Conservation (phyloP, 2,113 vertebrate genomes). For the Caranx melampygus region DNA sequence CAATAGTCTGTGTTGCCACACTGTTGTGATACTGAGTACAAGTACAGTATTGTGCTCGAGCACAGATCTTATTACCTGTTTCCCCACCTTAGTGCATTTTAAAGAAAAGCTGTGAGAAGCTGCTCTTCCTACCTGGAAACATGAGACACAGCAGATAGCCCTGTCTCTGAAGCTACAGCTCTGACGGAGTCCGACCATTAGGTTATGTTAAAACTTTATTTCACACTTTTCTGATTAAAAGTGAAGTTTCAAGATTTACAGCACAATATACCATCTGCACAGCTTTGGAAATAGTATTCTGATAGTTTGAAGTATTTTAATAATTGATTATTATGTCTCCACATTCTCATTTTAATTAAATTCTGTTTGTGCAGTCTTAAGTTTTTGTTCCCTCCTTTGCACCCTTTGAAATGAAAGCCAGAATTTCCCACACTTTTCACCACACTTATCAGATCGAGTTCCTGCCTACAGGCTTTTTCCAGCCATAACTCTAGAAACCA, state of each 20-base stretch:
- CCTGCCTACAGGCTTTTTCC: slow-evolving; percentile 67
- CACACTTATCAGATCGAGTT: slow-evolving; percentile 63
- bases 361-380: slow-evolving; percentile 5
- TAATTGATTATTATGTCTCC: neutral
- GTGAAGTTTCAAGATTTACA: slow-evolving; percentile 1
- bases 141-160: slow-evolving; percentile 40
- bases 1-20: slow-evolving; percentile 11
- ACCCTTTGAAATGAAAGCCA: slow-evolving; percentile 48
- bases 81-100: slow-evolving; percentile 37
- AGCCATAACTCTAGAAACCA: slow-evolving; percentile 63
- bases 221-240: slow-evolving; percentile 2
- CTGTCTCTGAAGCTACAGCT: slow-evolving; percentile 44
- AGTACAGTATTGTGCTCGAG: slow-evolving; percentile 48
- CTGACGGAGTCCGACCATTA: slow-evolving; percentile 31
- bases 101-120: slow-evolving; percentile 67
- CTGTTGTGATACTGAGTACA: slow-evolving; percentile 36
- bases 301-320: neutral
- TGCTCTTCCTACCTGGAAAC: slow-evolving; percentile 57
- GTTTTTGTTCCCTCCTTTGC: slow-evolving; percentile 20
- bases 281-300: neutral
- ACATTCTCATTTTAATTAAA: neutral
- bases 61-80: slow-evolving; percentile 52
- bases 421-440: slow-evolving; percentile 47
- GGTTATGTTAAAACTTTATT: slow-evolving; percentile 2
- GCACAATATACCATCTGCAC: slow-evolving; percentile 4